These are phyloP conservation scores for Anthophora plumipes DNA, from an alignment of 2,888 invertebrate species.

Conservation along the genomic window DNA sequence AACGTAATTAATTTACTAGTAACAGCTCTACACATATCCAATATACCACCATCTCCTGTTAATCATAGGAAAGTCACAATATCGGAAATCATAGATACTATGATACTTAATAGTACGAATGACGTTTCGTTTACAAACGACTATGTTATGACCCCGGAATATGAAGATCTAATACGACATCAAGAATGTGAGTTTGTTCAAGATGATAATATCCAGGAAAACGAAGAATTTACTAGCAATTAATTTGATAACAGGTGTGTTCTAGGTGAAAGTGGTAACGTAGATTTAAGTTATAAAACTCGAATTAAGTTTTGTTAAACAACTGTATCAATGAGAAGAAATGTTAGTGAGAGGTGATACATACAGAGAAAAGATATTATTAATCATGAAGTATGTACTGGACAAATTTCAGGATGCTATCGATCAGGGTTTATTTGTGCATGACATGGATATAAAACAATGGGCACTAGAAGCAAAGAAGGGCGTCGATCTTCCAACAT, in stretches of 20 bases:
- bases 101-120: conserved; percentile 3
- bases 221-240: no score
- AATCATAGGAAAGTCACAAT: conserved; percentile 1
- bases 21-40: conserved; percentile 6
- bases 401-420: no score
- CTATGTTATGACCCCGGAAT: conserved; percentile 6
- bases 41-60: conserved; percentile 3
- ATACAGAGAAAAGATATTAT: no score
- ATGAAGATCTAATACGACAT: not conserved
- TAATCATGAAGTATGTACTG: no score
- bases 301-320: not conserved
- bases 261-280: not conserved
- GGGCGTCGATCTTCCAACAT: no score
- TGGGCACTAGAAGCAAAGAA: no score
- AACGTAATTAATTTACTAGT: no score
- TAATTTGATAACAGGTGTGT: not conserved
- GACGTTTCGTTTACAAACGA: not conserved
- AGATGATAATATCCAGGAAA: not conserved
- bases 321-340: no score
- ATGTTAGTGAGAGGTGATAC: no score
- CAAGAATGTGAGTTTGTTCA: not conserved
- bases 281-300: conserved; percentile 3
- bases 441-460: no score
- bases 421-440: no score
- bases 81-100: conserved; percentile 5